Evolutionary conservation across 2,888 invertebrate genomes (phyloP), one percentile per base, ranked within the genome.

Genomic region (Lissonota sp.): DNA sequence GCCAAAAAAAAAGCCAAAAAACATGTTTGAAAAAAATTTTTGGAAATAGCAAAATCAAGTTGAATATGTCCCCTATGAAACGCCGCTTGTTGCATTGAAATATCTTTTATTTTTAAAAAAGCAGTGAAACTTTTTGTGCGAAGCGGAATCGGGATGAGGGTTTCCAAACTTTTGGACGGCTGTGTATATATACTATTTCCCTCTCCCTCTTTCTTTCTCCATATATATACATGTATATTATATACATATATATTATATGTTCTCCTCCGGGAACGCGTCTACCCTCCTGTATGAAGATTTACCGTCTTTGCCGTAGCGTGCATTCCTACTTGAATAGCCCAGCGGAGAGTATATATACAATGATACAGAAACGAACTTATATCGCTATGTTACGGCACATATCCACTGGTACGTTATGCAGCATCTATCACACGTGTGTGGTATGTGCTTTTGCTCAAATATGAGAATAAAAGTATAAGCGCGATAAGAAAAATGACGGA

Each of bases 211-310:
- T 72, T 63, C 44, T 62, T 62, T 12, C 72, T 79, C 26, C 26
- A 26, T 26, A 1, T 26, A 26, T 3, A 26, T 26, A 26, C 1
- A 26, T 26, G 26, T 26, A 26, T n/a, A n/a, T n/a, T n/a, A n/a
- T n/a, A n/a, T 26, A 26, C 26, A 26, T 26, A 26, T 26, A 26
- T 26, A 26, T 26, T 26, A 26, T 26, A 26, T 26, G 26, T 3
- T 26, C 26, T 26, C 86, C 85, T 87, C 86, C 83, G 86, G 90
- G 86, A 84, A 85, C 85, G 84, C 16, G 42, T 42, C 63, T 63
- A 44, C 63, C 81, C 74, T 63, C 86, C 83, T 85, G 86, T 89
- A 91, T 92, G 91, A 91, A 88, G 87, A 92, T 91, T 89, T 91
- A 91, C 88, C 88, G 89, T 88, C 87, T 87, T 89, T 84, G 88